Conservation (phyloP, 2,797 vertebrate genomes). For the Lepidocolaptes lacrymiger region DNA sequence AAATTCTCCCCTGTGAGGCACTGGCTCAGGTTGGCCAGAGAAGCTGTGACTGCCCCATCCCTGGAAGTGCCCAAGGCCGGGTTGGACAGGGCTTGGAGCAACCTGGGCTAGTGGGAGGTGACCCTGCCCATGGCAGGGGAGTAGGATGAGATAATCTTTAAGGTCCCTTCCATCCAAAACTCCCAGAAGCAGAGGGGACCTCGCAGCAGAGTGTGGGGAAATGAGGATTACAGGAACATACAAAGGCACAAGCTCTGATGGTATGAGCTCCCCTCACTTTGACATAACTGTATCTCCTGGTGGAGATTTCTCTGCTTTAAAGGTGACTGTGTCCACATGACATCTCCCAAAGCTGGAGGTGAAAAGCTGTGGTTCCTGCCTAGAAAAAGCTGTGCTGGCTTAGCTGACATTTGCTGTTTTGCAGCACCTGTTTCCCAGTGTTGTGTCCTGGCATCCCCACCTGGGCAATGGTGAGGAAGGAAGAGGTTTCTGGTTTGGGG, state of each 20-base stretch:
- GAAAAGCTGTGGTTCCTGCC: background rate
- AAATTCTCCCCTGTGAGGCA: background rate
- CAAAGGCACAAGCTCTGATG: background rate
- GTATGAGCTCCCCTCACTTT: background rate
- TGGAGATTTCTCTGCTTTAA: background rate
- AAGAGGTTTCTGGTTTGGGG: background rate
- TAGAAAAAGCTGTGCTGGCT: background rate
- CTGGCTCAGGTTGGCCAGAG: background rate
- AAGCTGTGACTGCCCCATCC: background rate
- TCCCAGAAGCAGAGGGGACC: background rate
- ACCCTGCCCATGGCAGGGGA: background rate
- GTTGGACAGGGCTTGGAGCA: background rate
- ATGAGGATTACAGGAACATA: background rate
- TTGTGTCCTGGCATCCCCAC: background rate
- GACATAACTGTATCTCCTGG: fast-evolving
- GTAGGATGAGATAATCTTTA: background rate
- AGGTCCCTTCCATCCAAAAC: background rate
- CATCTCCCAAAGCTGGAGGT: background rate
- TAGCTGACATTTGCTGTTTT: background rate
- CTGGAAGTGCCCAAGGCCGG: background rate
- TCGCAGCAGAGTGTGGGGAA: background rate
- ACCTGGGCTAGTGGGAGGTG: background rate
- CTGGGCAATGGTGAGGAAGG: background rate
- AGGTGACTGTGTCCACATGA: background rate
- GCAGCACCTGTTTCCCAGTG: background rate